These are phyloP conservation scores for Otocyon megalotis DNA, from an alignment of 2,113 vertebrate species.

Conservation along the genomic window DNA sequence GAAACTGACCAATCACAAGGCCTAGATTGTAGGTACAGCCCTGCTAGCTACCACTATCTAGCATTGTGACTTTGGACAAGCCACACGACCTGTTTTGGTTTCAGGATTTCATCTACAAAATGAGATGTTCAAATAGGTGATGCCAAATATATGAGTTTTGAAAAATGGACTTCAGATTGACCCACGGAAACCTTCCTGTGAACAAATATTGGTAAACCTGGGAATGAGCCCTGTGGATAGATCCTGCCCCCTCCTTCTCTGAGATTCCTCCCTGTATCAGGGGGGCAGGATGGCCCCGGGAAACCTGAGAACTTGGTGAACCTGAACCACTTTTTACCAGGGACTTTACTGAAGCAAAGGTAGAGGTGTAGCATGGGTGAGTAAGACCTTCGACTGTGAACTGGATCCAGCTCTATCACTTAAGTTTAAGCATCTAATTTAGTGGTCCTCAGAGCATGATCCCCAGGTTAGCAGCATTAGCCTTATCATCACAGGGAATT, in stretches of 20 bases:
- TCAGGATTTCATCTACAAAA: background rate
- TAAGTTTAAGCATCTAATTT: background rate
- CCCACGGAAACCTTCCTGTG: background rate
- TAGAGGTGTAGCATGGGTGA: background rate
- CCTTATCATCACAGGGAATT: background rate
- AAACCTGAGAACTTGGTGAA: background rate
- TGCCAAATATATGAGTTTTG: background rate
- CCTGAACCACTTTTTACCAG: background rate
- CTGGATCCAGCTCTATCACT: background rate
- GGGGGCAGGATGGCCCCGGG: background rate
- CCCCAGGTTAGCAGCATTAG: no score
- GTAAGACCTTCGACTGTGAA: background rate
- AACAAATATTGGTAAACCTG: background rate
- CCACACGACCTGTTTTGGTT: background rate
- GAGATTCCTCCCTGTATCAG: background rate
- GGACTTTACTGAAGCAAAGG: background rate
- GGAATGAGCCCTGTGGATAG: background rate
- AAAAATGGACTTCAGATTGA: background rate
- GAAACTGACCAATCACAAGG: background rate
- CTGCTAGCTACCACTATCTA: background rate
- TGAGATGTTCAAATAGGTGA: background rate
- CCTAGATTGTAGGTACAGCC: fast-evolving
- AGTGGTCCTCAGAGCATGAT: background rate
- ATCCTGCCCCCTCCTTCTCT: background rate
- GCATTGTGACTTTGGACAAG: background rate